phyloP scores from a whole-genome alignment of 2,797 vertebrate species.

The Centropyge bicolor region DNA sequence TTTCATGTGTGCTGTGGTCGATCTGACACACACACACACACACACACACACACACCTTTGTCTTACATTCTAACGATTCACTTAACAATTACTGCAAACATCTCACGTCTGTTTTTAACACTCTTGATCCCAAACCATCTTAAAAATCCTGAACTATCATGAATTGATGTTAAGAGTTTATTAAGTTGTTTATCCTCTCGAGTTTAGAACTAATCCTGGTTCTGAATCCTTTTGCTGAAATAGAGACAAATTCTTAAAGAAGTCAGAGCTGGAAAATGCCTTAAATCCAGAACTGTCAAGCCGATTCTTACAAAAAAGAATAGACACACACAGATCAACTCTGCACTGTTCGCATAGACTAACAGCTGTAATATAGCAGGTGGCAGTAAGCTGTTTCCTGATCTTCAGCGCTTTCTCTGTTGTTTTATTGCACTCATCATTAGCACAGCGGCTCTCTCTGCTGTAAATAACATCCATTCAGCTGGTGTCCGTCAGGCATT shows the following conservation, averaged over 20 bases:
- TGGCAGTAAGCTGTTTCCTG: slow-evolving; percentile 52
- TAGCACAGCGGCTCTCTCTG: slow-evolving; percentile 51
- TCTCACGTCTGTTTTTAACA: neutral
- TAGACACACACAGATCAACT: neutral
- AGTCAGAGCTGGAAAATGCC: neutral
- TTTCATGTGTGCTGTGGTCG: neutral
- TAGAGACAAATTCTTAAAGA: neutral
- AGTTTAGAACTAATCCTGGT: neutral
- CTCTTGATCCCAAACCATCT: neutral
- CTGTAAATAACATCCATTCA: slow-evolving; percentile 76
- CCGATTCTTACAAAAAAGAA: neutral
- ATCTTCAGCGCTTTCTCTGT: slow-evolving; percentile 50
- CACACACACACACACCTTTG: neutral
- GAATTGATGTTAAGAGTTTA: neutral
- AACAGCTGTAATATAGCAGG: slow-evolving; percentile 53
- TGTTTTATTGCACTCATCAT: slow-evolving; percentile 70
- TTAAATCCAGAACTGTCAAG: neutral
- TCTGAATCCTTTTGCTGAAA: neutral
- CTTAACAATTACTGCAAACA: neutral
- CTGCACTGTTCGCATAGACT: slow-evolving; percentile 11
- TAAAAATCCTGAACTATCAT: neutral
- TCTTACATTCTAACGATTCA: neutral
- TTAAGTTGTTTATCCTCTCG: neutral
- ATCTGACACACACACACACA: slow-evolving; percentile 27
- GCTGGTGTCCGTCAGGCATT: slow-evolving; percentile 58